phyloP scores from a whole-genome alignment of 2,888 invertebrate genomes.

The Anaspis maculata region DNA sequence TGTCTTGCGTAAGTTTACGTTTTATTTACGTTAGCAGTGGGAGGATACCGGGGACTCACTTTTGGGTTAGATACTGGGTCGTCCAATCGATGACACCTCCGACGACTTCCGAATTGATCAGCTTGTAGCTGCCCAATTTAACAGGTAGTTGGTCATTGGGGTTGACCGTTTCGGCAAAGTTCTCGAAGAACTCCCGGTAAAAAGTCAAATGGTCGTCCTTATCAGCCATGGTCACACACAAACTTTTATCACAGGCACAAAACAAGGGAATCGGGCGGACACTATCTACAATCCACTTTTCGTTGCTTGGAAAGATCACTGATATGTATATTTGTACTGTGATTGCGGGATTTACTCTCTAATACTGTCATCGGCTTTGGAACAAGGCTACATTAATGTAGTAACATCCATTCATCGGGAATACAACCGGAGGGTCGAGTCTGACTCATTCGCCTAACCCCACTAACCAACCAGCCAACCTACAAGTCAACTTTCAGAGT shows the following conservation, averaged over 20 bases:
- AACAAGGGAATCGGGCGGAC: slow-evolving; percentile 4
- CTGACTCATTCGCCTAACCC: slow-evolving; percentile 17
- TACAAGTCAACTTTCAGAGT: no score
- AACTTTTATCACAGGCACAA: slow-evolving; percentile 14
- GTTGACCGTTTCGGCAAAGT: slow-evolving; percentile 59
- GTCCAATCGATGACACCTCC: slow-evolving; percentile 72
- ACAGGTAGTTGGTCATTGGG: slow-evolving; percentile 68
- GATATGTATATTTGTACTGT: slow-evolving; percentile 35
- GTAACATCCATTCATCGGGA: no score
- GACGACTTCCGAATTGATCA: slow-evolving; percentile 59
- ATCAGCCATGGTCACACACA: slow-evolving; percentile 38
- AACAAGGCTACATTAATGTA: neutral
- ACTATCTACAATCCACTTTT: slow-evolving; percentile 20
- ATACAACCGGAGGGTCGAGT: no score
- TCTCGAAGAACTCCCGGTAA: slow-evolving; percentile 64
- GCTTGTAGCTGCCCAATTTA: slow-evolving; percentile 59
- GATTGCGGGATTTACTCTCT: slow-evolving; percentile 8
- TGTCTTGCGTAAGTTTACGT: no score
- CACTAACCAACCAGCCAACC: slow-evolving; percentile 9
- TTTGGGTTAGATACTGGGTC: slow-evolving; percentile 66
- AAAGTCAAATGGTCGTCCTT: slow-evolving; percentile 62
- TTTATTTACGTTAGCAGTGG: no score
- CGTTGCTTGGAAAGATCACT: slow-evolving; percentile 27
- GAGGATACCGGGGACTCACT: slow-evolving; percentile 61
- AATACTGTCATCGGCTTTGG: neutral